Evolutionary conservation across 2,113 vertebrate genomes (phyloP), one percentile per base, ranked within the genome.

Genomic region (Stictonetta naevosa): DNA sequence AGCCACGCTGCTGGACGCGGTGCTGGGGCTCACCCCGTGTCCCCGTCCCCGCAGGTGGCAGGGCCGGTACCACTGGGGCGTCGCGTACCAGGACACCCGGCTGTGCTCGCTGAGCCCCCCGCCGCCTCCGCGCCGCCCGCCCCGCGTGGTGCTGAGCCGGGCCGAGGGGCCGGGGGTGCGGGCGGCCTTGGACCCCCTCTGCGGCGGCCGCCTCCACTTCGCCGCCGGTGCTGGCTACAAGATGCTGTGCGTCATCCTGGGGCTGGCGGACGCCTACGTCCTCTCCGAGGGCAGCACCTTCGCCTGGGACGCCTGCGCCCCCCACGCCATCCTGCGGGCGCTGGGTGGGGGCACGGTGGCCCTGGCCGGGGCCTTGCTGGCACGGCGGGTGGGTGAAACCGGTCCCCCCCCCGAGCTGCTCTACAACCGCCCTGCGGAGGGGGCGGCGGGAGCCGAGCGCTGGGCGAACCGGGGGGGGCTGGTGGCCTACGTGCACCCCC

Each of bases 211-310:
- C 50, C 94, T 99, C 71, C 97, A 73, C 83, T 98, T 97, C 21
- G 98, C 97, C 4, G 98, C 97, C 0, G 98, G 98, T 3, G 97
- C 98, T 1, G 98, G 98, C 15, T 98, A 98, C 96, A 98, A 98
- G 96, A 96, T 98, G 94, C 96, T 98, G 67, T 98, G 98, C 3
- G 96, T 98, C 40, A 97, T 98, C 72, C 97, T 98, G 95, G 98
- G 98, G 56, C 93, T 98, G 74, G 98, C 97, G 1, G 98, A 98
- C 5, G 88, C 97, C 50, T 98, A 98, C 6, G 85, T 98, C 67
- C 97, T 99, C 59, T 98, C 98, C 2, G 98, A 98, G 93, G 97
- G 97, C 38, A 98, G 97, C 96, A 98, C 98, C 79, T 98, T 98
- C 36, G 97, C 98, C 83, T 98, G 98, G 98, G 98, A 99, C 82